These are phyloP conservation scores for Pelodiscus sinensis DNA, from an alignment of 2,113 vertebrate species.

Conservation along the genomic window DNA sequence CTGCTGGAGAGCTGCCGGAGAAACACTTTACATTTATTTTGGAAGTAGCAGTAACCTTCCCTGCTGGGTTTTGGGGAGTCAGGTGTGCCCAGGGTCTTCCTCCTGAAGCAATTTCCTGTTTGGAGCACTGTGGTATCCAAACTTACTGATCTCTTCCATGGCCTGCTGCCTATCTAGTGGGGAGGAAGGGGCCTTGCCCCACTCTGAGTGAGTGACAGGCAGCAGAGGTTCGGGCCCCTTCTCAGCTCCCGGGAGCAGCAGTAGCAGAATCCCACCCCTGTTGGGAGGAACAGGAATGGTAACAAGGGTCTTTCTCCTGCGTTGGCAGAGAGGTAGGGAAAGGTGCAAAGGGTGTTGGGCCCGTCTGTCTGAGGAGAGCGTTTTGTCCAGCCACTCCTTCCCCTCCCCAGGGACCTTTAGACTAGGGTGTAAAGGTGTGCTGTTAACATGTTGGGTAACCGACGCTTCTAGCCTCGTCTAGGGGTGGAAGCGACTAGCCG, in stretches of 20 bases:
- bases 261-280: too few relatives aligned
- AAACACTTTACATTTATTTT: not conserved
- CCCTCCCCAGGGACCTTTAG: not conserved
- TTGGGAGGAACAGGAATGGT: too few relatives aligned
- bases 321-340: not conserved
- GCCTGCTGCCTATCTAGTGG: not conserved
- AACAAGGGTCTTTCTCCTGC: too few relatives aligned
- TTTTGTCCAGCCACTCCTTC: not conserved
- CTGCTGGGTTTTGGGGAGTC: not conserved
- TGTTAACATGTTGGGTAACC: not conserved
- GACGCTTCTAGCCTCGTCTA: too few relatives aligned
- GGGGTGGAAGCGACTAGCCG: too few relatives aligned
- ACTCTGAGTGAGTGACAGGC: too few relatives aligned
- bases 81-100: not conserved
- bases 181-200: not conserved
- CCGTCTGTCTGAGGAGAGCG: not conserved
- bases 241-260: not conserved
- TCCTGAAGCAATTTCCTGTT: not conserved
- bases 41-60: not conserved
- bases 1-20: not conserved
- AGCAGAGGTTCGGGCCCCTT: not conserved
- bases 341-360: too few relatives aligned
- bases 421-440: not conserved
- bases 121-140: too few relatives aligned
- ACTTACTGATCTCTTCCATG: not conserved